Base-by-base conservation (phyloP, 53 echinoderm and acorn worm species). In the Echinometra lucunter region DNA sequence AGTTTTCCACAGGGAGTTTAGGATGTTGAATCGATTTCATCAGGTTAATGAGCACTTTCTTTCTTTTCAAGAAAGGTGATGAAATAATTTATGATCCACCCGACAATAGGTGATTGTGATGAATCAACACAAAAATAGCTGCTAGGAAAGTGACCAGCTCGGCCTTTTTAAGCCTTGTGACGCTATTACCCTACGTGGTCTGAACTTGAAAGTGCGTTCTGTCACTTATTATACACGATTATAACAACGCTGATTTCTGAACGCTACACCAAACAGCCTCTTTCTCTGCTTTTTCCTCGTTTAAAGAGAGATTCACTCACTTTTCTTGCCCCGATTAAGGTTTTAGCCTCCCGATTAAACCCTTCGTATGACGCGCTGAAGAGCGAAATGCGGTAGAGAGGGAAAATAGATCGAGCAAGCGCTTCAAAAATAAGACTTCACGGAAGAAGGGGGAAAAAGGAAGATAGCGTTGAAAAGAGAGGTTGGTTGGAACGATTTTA, bases 401-500 rank as follows among this genome's bases (percentile, higher is more conserved):
- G 44, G 30, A 85, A 85, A 85, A 85, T 47, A 85, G 25, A 45
- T 85, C 85, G 85, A 85, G 37, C 45, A 47, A 28, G 4, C 23
- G 25, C 85, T n/a, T 37, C 34, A n/a, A 57, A n/a, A 58, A 60
- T 90, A 63, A 63, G 90, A 38, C 90, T 63, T 58, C 90, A 57
- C 38, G 6, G 92, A 92, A 92, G 34, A 92, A 69, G 66, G 37
- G 58, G n/a, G 70, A 69, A n/a, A 70, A 90, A 37, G n/a, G 13
- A 37, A 89, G 89, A 34, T 63, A 23, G 23, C 9, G 9, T 6
- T 37, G 40, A 89, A 89, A 37, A 88, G 35, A 66, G 88, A 94
- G 94, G 94, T 58, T 89, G 66, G 91, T 91, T 58, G 45, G 91
- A 28, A 91, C 91, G 45, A 91, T 91, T 91, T 91, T 91, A 69